A percentile compares a stretch with the other conserved stretches of the same genome.
Evolutionary conservation across 2,888 invertebrate genomes (phyloP).

Genomic region (Geophilus truncorum): DNA sequence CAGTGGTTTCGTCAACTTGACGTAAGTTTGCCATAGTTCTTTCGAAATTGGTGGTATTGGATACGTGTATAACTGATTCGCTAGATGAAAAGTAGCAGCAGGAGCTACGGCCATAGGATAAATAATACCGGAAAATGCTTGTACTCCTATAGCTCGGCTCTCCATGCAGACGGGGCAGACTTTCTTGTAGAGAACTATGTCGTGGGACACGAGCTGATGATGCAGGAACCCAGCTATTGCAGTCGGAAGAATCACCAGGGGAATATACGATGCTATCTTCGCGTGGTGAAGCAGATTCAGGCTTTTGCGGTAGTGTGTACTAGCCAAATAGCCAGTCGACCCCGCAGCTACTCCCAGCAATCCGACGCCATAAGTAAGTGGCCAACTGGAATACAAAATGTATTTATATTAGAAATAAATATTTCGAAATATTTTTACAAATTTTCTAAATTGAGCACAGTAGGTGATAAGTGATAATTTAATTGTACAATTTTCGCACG

Average conservation of each 20-base stretch:
- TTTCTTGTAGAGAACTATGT: constrained; percentile 32
- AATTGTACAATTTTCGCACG: no score
- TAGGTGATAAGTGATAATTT: no score
- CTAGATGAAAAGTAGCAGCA: constrained; percentile 30
- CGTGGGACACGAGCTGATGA: neutral
- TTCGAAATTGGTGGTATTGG: constrained; percentile 34
- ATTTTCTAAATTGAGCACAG: no score
- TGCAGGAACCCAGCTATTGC: constrained; percentile 56
- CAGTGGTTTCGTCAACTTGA: neutral
- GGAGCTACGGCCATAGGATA: constrained; percentile 34
- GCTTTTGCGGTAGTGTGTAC: constrained; percentile 59
- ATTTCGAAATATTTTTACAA: no score
- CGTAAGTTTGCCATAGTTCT: neutral
- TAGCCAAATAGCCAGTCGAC: constrained; percentile 58
- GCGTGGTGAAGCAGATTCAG: constrained; percentile 59
- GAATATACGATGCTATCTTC: constrained; percentile 57
- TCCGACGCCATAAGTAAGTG: constrained; percentile 23
- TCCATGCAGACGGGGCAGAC: constrained; percentile 34
- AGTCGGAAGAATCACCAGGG: constrained; percentile 59
- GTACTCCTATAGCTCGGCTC: constrained; percentile 25
- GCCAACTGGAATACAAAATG: constrained; percentile 10
- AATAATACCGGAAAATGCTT: constrained; percentile 28
- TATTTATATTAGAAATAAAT: neutral
- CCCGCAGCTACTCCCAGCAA: constrained; percentile 54
- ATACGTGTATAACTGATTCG: neutral